Base-by-base conservation (phyloP, 2,888 invertebrate genomes). In the Dastarcus helophoroides region DNA sequence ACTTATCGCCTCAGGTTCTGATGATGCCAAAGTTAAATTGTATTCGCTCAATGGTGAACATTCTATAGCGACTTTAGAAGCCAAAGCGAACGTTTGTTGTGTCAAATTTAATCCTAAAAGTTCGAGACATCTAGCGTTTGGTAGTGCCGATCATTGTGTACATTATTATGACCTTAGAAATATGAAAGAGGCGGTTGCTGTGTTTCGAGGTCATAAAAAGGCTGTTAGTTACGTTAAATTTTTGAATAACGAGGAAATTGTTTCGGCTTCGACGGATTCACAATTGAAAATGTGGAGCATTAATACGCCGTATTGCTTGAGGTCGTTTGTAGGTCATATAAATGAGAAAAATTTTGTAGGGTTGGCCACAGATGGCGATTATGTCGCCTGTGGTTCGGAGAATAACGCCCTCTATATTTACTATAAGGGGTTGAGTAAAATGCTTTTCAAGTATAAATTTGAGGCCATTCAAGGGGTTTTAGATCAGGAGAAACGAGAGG, bases 281-380 rank as follows among this genome's bases (percentile, higher is more conserved):
- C 85, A 86, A 51, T 62, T 91, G 29, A 89, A 90, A 63, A 71
- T 93, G 63, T 94, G 93, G 93, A 79, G 80, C 50, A 77, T 91
- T 10, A 78, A 79, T 46, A 63, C 64, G 21, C 79, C 79, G 9
- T 69, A 79, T 38, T 86, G 84, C 60, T 64, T 84, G 33, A 70
- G 88, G 13, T 88, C 89, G 1, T 89, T 91, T 63, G 76, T 80
- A 9, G 93, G 93, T 0, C 93, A 94, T 62, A 73, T 81, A 4
- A 94, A 94, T 58, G 93, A 93, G 63, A 93, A 93, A 62, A 93
- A 93, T 62, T 94, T 94, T 63, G 91, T 94, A 2, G 93, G 93
- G 0, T 64, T 94, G 26, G 88, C 91, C 1, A 89, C 90, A 0
- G 86, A 91, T 54, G 86, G 85, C 2, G 79, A 89, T 62, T 93